Base-by-base conservation (phyloP, 1,140 invertebrate genomes). In the Phocides pigmalion region DNA sequence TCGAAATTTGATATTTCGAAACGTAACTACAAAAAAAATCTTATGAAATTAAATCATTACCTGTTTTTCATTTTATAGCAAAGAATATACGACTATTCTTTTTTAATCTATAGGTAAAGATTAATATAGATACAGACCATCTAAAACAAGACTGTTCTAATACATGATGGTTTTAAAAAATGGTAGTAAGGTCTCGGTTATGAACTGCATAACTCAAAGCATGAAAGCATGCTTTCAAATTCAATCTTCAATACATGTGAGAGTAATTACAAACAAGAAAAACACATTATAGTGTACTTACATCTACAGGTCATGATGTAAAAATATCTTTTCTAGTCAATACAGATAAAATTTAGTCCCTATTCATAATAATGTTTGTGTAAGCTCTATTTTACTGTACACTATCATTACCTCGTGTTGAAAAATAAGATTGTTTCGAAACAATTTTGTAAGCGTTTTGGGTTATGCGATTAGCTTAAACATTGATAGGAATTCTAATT, bases 281-380 rank as follows among this genome's bases (percentile, higher is more conserved):
- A 25, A 47, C 25, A 25, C 32, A 53, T 15, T 53, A 46, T 39
- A 28, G 41, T 42, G 16, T 46, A 65, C 19, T 39, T 49, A 56
- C 49, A 0, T 37, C 41, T 46, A 53, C 17, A 8, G 37, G 53
- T 42, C 51, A 58, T 53, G 47, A 68, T 64, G 62, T 64, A 68
- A 68, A 68, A 68, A 68, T 68, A 68, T 64, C 58, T 64, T 20
- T 41, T 54, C 44, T 28, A 50, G 41, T 67, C 25, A 37, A 39
- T 59, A 61, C 56, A 59, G 15, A 63, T 44, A 39, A 44, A 59
- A 68, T 62, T 51, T 47, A 47, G 9, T 49, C 41, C 44, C 58
- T 64, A 65, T 61, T 54, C 37, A 41, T 35, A 37, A 69, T 54
- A 64, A 11, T 19, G 44, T n/a, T 22, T 8, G 15, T 28, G 25